These are phyloP conservation scores for Scleropages formosus DNA, from an alignment of 2,797 vertebrate species.

Conservation along the genomic window DNA sequence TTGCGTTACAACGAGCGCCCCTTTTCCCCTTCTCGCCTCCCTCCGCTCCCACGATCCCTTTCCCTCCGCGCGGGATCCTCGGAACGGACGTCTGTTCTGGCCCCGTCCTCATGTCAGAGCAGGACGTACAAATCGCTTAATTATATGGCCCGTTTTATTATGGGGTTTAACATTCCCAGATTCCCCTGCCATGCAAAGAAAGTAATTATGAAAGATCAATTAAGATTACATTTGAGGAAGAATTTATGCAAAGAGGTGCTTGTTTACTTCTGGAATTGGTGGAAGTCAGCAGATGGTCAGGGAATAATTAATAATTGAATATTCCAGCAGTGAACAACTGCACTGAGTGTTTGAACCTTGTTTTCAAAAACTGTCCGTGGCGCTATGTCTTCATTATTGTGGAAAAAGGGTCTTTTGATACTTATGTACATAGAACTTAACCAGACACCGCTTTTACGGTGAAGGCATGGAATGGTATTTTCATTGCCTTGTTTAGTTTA, in stretches of 20 bases:
- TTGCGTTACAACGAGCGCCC: not conserved
- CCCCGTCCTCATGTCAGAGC: not conserved
- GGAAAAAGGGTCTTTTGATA: too few species aligned
- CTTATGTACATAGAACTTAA: not conserved
- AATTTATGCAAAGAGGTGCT: not conserved
- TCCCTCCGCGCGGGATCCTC: not conserved
- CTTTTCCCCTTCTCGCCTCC: not conserved
- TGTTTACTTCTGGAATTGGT: not conserved
- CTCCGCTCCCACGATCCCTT: not conserved
- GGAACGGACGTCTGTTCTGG: not conserved
- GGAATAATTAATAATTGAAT: not conserved
- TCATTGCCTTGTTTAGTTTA: too few species aligned
- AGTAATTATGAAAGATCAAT: slow-evolving; percentile 5
- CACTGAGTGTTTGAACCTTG: not conserved
- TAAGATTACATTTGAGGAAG: not conserved
- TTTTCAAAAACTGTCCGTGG: too few species aligned
- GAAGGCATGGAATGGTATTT: too few species aligned
- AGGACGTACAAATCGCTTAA: slow-evolving; percentile 3
- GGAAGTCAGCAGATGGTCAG: slow-evolving; percentile 1
- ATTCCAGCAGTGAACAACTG: not conserved
- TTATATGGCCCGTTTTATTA: slow-evolving; percentile 21
- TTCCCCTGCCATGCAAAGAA: not conserved
- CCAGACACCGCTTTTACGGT: not conserved
- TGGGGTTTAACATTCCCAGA: slow-evolving; percentile 1
- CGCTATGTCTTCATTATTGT: not conserved